A percentile compares a stretch with the other conserved stretches of the same genome.
These are phyloP conservation scores for Notechis scutatus DNA, from an alignment of 2,113 vertebrate species.

Conservation along the genomic window DNA sequence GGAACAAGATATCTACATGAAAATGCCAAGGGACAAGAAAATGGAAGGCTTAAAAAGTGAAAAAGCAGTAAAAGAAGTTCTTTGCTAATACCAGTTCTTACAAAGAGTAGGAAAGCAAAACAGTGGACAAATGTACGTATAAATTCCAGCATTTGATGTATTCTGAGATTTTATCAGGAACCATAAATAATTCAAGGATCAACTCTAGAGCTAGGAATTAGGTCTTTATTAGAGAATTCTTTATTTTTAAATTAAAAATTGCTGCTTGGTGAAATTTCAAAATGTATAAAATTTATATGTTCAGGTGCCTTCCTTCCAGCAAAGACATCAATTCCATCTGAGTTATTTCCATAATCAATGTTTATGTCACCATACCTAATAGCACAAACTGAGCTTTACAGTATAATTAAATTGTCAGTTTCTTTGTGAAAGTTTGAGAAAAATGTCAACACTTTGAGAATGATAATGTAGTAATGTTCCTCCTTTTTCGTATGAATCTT, in stretches of 20 bases:
- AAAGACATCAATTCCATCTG: background rate
- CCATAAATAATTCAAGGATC: background rate
- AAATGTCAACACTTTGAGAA: background rate
- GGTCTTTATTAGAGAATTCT: background rate
- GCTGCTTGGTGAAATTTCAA: background rate
- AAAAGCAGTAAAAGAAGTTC: background rate
- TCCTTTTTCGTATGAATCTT: background rate
- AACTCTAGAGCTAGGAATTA: background rate
- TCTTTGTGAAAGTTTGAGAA: background rate
- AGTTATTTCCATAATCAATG: background rate
- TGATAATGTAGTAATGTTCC: background rate
- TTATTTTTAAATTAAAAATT: background rate
- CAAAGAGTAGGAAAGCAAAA: background rate
- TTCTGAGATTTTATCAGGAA: background rate
- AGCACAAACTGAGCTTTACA: background rate
- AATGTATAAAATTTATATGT: background rate
- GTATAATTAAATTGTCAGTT: background rate
- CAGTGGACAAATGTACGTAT: background rate
- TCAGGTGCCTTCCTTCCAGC: background rate
- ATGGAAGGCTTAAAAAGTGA: background rate
- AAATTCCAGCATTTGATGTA: background rate
- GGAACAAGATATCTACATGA: background rate
- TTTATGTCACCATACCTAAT: background rate
- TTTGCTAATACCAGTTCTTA: background rate
- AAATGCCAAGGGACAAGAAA: slow-evolving; percentile 1